phyloP scores from a whole-genome alignment of 2,113 vertebrate species.

The Pipra filicauda region DNA sequence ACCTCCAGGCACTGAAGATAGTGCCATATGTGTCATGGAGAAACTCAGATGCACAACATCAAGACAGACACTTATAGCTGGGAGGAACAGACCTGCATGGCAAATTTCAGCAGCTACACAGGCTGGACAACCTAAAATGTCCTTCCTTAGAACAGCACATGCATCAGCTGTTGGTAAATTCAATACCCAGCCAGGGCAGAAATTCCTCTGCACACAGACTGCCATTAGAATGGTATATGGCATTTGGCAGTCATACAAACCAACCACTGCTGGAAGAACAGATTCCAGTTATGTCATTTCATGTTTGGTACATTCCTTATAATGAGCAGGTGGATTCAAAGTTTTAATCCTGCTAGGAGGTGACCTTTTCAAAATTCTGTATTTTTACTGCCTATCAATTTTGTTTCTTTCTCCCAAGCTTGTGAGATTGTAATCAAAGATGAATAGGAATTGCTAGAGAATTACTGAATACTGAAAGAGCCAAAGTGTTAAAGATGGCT shows the following conservation, averaged over 20 bases:
- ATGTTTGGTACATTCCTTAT: conserved; percentile 44
- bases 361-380: conserved; percentile 75
- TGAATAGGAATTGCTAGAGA: conserved; percentile 54
- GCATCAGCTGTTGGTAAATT: not conserved
- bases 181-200: not conserved
- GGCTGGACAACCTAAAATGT: not conserved
- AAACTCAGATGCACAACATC: not conserved
- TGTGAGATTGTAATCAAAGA: conserved; percentile 66
- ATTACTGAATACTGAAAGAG: conserved; percentile 59
- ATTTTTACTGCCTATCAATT: conserved; percentile 70
- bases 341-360: conserved; percentile 52
- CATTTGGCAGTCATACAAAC: conserved; percentile 23
- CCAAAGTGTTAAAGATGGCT: not conserved
- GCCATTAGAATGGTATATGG: not conserved
- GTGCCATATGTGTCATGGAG: not conserved
- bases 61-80: not conserved
- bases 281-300: conserved; percentile 25
- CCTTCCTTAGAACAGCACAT: not conserved
- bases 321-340: conserved; percentile 57
- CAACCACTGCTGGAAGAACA: not conserved
- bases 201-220: not conserved
- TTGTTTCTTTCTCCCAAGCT: conserved; percentile 65
- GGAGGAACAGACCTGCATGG: not conserved
- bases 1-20: not conserved
- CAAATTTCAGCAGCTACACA: not conserved